Percentiles rank a stretch among this genome's conserved stretches.
Conservation (phyloP, 2,113 vertebrate species). For the Progne subis region DNA sequence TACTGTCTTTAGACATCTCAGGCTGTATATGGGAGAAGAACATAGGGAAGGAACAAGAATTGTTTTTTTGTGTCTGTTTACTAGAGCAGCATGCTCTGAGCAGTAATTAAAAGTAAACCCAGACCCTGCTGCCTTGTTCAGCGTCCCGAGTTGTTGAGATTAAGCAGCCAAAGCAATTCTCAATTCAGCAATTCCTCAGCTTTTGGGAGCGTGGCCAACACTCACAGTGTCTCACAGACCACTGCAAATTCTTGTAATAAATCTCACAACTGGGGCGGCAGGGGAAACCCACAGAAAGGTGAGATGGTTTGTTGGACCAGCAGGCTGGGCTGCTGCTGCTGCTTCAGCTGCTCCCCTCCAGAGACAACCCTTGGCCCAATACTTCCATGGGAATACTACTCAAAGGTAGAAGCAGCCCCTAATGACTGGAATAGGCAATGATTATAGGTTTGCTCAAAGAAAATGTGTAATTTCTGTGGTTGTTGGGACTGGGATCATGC, state of each 20-base stretch:
- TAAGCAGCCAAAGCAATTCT: constrained; percentile 53
- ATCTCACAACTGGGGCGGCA: not conserved
- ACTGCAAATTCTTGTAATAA: constrained; percentile 48
- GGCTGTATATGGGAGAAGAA: not conserved
- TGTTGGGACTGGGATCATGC: not conserved
- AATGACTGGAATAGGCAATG: not conserved
- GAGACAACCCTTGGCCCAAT: not conserved
- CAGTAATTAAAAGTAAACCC: constrained; percentile 42
- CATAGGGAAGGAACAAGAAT: not conserved
- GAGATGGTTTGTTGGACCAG: not conserved
- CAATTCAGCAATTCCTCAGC: constrained; percentile 60
- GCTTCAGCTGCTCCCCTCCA: not conserved
- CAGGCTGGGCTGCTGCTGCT: not conserved
- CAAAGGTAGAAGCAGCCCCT: not conserved
- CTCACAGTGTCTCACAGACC: constrained; percentile 52
- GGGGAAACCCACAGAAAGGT: constrained; percentile 9
- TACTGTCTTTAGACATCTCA: not conserved
- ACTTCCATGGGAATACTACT: not conserved
- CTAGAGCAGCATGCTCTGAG: not conserved
- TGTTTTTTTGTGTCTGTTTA: not conserved
- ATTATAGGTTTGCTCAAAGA: not conserved
- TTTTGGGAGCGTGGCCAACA: constrained; percentile 43
- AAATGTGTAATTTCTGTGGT: not conserved
- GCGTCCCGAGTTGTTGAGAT: constrained; percentile 10
- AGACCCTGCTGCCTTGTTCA: constrained; percentile 12